Evolutionary conservation across 2,888 invertebrate species (phyloP).

Genomic region (Lutraria lutraria): DNA sequence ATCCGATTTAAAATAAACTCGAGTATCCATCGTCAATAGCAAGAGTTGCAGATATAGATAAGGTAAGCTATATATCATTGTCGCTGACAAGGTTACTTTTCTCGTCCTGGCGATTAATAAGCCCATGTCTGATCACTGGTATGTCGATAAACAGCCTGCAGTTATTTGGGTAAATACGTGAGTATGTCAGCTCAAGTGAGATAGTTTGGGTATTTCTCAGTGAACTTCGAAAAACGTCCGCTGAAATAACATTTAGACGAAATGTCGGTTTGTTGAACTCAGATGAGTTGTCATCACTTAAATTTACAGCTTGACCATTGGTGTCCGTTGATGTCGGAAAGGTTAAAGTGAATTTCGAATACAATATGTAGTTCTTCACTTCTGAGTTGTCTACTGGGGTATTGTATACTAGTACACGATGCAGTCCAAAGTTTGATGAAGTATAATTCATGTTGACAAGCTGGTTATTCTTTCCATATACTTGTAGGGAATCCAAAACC

Average conservation of each 20-base stretch:
- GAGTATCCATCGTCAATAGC: no score
- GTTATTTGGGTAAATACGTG: not conserved
- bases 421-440: no score
- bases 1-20: no score
- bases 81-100: not conserved
- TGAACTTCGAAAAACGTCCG: not conserved
- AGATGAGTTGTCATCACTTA: not conserved
- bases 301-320: not conserved
- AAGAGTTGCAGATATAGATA: no score
- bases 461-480: no score
- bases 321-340: not conserved
- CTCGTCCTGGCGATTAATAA: not conserved
- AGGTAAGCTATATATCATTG: no score
- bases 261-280: not conserved
- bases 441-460: no score
- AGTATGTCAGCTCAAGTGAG: not conserved
- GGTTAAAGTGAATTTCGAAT: no score
- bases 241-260: not conserved
- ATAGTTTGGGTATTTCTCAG: not conserved
- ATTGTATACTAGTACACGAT: no score
- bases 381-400: no score
- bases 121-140: not conserved
- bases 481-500: no score
- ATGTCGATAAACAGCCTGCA: conserved; percentile 2
- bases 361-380: no score